Percentiles rank a stretch among this genome's conserved stretches.
Evolutionary conservation across 92 coral and sea anemone species (phyloP).

Genomic region (Actinernus sp.): DNA sequence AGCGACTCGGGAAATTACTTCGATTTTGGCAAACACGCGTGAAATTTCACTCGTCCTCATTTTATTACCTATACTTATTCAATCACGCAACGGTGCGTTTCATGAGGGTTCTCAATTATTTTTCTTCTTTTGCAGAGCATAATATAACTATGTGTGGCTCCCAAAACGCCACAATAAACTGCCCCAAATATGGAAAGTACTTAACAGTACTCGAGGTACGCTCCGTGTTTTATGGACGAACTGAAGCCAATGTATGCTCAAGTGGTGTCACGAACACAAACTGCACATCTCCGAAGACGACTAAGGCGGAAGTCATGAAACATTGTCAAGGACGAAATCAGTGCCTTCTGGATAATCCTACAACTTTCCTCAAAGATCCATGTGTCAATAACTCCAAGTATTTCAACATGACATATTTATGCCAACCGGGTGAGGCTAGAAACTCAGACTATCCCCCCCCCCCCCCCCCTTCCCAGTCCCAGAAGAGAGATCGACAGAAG

Average conservation of each 20-base stretch:
- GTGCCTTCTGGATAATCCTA: slow-evolving; percentile 35
- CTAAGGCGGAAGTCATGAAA: slow-evolving; percentile 39
- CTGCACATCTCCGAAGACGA: slow-evolving; percentile 42
- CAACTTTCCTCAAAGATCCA: slow-evolving; percentile 36
- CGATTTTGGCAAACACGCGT: no score
- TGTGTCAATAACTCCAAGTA: slow-evolving; percentile 42
- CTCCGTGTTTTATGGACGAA: slow-evolving; percentile 56
- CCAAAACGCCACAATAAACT: slow-evolving; percentile 22
- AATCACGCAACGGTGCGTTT: no score
- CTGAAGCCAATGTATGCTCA: slow-evolving; percentile 9
- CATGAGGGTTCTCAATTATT: no score
- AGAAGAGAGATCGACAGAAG: no score
- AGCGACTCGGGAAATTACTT: no score
- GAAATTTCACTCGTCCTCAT: no score
- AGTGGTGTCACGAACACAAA: not conserved
- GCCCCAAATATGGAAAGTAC: slow-evolving; percentile 24
- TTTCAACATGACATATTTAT: slow-evolving; percentile 60
- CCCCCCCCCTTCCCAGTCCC: no score
- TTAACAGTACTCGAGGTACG: slow-evolving; percentile 69
- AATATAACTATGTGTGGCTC: slow-evolving; percentile 15
- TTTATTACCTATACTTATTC: no score
- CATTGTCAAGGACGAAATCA: slow-evolving; percentile 57
- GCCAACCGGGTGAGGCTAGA: slow-evolving; percentile 60
- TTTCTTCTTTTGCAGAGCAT: slow-evolving; percentile 47
- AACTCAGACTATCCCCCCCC: no score